phyloP scores from a whole-genome alignment of 2,888 invertebrate species.

The Eueremaeus valkanovi region DNA sequence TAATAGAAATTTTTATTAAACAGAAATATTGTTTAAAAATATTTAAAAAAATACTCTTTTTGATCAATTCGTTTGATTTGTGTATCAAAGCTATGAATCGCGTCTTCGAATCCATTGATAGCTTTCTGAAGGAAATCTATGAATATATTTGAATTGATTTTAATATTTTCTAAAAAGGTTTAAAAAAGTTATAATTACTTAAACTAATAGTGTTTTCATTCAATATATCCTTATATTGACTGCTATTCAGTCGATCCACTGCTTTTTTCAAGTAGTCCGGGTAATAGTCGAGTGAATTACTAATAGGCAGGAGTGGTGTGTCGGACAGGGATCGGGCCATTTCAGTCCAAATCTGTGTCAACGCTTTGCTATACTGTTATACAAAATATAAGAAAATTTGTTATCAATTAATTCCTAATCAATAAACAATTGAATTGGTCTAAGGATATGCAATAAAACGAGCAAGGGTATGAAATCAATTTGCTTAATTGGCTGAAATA shows the following conservation, averaged over 20 bases:
- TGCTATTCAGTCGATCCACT: background rate
- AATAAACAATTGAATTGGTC: background rate
- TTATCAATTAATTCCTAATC: too few relatives aligned
- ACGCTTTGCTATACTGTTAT: conserved; percentile 50
- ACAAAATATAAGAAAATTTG: too few relatives aligned
- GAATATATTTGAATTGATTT: background rate
- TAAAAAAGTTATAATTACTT: background rate
- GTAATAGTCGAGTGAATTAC: background rate
- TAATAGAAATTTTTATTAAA: background rate
- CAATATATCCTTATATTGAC: conserved; percentile 7
- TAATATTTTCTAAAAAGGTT: background rate
- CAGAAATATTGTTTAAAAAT: background rate
- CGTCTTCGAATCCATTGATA: background rate
- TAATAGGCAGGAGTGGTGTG: conserved; percentile 52
- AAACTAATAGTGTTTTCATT: background rate
- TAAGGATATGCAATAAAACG: too few relatives aligned
- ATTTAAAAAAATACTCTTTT: background rate
- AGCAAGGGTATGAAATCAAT: too few relatives aligned
- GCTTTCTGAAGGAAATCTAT: background rate
- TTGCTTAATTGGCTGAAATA: too few relatives aligned
- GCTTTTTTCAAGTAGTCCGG: background rate
- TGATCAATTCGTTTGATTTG: background rate
- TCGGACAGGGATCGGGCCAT: conserved; percentile 52
- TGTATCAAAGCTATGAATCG: background rate
- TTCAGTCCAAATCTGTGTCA: conserved; percentile 52